A percentile compares a stretch with the other conserved stretches of the same genome.
Evolutionary conservation across 2,113 vertebrate genomes (phyloP).

Genomic region (Dinomys branickii): DNA sequence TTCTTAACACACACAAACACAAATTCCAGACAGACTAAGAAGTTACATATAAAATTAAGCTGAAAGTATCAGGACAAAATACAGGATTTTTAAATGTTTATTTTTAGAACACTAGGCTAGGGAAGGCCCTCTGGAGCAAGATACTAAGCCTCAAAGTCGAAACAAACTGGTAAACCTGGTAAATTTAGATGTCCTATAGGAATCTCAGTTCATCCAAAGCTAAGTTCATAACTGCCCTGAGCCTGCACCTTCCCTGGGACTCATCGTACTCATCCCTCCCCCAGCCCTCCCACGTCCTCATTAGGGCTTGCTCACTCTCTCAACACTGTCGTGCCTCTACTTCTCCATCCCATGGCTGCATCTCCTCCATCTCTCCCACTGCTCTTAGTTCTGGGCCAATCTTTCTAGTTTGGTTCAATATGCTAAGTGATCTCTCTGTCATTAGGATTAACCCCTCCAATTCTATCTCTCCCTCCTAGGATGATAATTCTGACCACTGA

Average conservation of each 20-base stretch:
- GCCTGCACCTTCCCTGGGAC: neutral
- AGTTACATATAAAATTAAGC: constrained; percentile 42
- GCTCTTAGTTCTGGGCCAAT: neutral
- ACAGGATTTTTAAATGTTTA: neutral
- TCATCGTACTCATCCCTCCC: neutral
- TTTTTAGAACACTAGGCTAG: neutral
- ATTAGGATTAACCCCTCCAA: neutral
- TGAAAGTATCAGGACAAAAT: constrained; percentile 44
- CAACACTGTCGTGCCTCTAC: neutral
- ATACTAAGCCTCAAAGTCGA: neutral
- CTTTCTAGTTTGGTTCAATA: neutral
- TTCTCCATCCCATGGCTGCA: neutral
- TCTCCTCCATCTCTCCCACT: neutral
- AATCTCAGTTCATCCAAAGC: neutral
- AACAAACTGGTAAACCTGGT: neutral
- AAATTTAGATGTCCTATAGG: neutral
- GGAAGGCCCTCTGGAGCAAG: constrained; percentile 23
- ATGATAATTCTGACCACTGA: constrained; percentile 5
- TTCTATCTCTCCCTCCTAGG: neutral
- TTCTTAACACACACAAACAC: neutral
- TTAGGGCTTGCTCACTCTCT: neutral
- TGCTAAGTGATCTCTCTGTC: neutral
- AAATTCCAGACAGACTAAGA: constrained; percentile 49
- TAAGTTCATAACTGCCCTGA: neutral
- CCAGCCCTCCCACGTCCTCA: neutral